phyloP scores from a whole-genome alignment of 1,140 invertebrate genomes.

The Gonatopus flavifemur region DNA sequence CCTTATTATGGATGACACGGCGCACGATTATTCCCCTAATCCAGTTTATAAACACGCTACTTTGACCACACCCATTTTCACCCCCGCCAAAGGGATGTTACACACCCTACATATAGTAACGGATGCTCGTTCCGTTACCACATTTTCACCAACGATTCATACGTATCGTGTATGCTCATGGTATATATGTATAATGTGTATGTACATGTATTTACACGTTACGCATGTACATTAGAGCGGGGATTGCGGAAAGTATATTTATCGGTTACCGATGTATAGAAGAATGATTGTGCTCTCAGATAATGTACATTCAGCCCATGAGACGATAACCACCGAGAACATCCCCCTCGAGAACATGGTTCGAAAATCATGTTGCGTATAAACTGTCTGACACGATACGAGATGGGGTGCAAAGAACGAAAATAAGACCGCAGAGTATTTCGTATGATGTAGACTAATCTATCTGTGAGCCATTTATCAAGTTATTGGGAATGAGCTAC shows the following conservation, averaged over 20 bases:
- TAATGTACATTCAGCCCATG: conserved; percentile 55
- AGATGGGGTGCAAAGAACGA: no score
- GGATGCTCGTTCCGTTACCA: no score
- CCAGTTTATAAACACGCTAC: conserved; percentile 46
- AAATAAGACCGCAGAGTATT: conserved; percentile 55
- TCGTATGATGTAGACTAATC: conserved; percentile 50
- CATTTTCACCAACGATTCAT: conserved; percentile 16
- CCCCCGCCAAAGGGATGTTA: conserved; percentile 10
- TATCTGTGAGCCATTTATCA: conserved; percentile 47
- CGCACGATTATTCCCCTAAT: conserved; percentile 47
- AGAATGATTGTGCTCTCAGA: conserved; percentile 35
- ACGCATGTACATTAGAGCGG: conserved; percentile 2
- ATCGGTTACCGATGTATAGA: conserved; percentile 38
- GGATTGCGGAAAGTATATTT: conserved; percentile 32
- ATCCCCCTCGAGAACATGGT: conserved; percentile 1
- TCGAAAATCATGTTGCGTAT: conserved; percentile 43
- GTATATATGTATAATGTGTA: no score
- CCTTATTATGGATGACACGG: conserved; percentile 17
- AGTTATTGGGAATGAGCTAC: conserved; percentile 30
- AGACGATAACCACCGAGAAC: conserved; percentile 54
- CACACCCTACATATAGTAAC: no score
- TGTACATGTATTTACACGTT: background rate
- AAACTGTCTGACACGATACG: conserved; percentile 54
- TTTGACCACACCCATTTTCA: conserved; percentile 48
- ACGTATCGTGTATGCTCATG: conserved; percentile 21